Conservation (phyloP, 2,113 vertebrate genomes). For the Epinephelus cyanopodus region DNA sequence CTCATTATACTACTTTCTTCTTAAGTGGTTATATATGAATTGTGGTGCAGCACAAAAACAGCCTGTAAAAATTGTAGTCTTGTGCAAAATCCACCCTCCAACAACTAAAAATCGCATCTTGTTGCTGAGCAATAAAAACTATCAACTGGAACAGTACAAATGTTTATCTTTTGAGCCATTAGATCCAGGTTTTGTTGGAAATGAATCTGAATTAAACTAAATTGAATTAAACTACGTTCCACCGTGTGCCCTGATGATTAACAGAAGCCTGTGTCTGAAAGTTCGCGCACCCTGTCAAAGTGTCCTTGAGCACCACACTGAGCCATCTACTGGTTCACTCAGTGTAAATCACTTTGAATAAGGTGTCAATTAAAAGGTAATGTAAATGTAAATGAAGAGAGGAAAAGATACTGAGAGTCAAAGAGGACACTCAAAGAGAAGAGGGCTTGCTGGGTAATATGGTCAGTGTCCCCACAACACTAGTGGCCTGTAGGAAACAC, state of each 20-base stretch:
- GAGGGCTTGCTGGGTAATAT: conserved; percentile 17
- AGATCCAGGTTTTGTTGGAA: no score
- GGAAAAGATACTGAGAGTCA: not conserved
- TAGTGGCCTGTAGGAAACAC: not conserved
- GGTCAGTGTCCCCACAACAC: not conserved
- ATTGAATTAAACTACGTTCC: not conserved
- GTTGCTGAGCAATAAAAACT: no score
- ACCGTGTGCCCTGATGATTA: not conserved
- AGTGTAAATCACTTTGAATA: not conserved
- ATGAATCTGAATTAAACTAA: not conserved
- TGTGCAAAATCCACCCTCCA: no score
- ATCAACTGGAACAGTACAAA: no score
- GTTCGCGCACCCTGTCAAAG: not conserved
- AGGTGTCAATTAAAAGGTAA: conserved; percentile 26
- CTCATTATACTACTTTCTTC: no score
- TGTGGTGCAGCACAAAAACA: no score
- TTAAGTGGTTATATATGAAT: no score
- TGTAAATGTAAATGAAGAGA: conserved; percentile 26
- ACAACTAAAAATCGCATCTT: no score
- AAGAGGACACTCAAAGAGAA: not conserved
- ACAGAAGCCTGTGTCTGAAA: not conserved
- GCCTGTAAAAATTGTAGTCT: no score
- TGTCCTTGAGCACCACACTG: not conserved
- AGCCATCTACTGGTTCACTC: not conserved
- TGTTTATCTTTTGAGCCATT: no score